phyloP scores from a whole-genome alignment of 2,797 vertebrate species.

The Trichosurus vulpecula region DNA sequence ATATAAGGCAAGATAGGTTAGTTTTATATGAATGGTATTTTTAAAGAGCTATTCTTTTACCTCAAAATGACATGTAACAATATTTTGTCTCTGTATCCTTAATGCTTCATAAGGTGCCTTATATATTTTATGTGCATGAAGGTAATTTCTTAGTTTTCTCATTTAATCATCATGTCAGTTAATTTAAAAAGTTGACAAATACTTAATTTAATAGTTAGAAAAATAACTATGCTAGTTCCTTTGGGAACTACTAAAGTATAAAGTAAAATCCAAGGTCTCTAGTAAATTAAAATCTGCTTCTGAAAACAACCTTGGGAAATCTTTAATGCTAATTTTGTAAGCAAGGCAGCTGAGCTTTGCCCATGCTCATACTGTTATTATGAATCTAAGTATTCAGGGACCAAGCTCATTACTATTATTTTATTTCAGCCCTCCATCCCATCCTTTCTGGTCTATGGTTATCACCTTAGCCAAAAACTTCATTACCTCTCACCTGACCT shows the following conservation, averaged over 20 bases:
- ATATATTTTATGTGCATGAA: no score
- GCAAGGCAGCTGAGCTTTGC: no score
- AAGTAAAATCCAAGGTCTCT: background rate
- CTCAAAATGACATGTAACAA: background rate
- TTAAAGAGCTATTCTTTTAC: background rate
- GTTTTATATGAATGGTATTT: background rate
- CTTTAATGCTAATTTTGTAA: no score
- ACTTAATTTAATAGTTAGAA: background rate
- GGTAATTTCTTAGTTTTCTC: no score
- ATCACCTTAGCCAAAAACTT: background rate
- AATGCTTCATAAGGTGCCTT: no score
- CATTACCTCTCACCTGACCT: background rate
- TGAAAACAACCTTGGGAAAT: no score
- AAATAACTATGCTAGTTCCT: background rate
- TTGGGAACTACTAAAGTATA: background rate
- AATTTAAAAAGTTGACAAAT: background rate
- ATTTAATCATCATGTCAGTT: background rate
- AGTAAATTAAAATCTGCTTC: no score
- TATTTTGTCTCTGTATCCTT: no score
- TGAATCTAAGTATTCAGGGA: no score
- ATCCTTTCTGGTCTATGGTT: background rate
- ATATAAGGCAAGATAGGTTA: background rate
- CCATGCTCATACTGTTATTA: no score
- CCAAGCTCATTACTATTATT: background rate
- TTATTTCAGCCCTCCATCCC: background rate